These are phyloP conservation scores for Cybosia mesomella DNA, from an alignment of 2,888 invertebrate genomes.

Conservation along the genomic window DNA sequence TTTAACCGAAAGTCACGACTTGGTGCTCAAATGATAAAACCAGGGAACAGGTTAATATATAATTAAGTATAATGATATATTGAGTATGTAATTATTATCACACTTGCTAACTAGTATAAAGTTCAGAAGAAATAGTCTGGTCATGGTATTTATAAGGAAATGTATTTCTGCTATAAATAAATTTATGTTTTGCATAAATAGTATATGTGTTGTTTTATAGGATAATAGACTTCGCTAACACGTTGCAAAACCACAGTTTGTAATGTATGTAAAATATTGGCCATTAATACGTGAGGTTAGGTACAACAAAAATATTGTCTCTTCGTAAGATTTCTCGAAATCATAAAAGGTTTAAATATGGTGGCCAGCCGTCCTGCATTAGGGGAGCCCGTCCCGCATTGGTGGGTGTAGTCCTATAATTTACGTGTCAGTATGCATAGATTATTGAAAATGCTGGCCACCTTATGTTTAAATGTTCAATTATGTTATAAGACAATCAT, in stretches of 20 bases:
- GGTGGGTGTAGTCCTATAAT: no score
- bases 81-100: conserved; percentile 1
- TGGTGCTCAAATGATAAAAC: conserved; percentile 42
- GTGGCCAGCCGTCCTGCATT: no score
- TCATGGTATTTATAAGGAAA: conserved; percentile 54
- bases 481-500: no score
- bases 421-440: no score
- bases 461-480: no score
- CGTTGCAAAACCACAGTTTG: conserved; percentile 10
- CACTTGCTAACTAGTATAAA: conserved; percentile 19
- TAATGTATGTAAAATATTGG: conserved; percentile 7
- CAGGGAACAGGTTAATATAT: conserved; percentile 21
- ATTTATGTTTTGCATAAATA: conserved; percentile 35
- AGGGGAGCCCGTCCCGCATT: no score
- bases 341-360: no score
- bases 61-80: conserved; percentile 1
- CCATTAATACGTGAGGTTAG: not conserved
- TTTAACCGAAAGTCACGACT: conserved; percentile 17
- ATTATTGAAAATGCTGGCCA: no score
- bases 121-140: conserved; percentile 48
- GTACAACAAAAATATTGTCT: not conserved
- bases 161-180: conserved; percentile 47
- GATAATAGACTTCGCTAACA: conserved; percentile 37
- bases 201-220: conserved; percentile 41
- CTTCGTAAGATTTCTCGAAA: not conserved